Conservation (phyloP, 1,140 invertebrate species). For the Asbolus verrucosus region DNA sequence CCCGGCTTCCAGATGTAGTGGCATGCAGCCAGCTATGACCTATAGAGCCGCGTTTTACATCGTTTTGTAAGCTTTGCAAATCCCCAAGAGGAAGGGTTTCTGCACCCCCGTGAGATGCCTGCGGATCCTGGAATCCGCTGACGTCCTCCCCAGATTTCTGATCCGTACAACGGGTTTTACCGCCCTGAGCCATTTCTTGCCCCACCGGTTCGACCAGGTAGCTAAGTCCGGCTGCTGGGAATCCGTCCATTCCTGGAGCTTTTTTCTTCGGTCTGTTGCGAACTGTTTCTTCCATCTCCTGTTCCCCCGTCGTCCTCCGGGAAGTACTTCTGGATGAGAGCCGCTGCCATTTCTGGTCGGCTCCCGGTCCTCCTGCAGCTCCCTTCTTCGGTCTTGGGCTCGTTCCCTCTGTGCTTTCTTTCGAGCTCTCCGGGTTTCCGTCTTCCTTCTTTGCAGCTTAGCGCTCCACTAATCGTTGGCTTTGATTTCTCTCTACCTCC, state of each 20-base stretch:
- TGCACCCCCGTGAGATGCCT: background rate
- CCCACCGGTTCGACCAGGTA: constrained; percentile 6
- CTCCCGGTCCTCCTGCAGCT: too few relatives aligned
- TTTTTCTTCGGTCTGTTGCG: constrained; percentile 13
- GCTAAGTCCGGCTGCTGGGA: constrained; percentile 10
- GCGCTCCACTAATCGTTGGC: background rate
- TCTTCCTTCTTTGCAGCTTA: background rate
- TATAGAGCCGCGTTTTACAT: constrained; percentile 29
- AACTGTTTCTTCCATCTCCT: constrained; percentile 7
- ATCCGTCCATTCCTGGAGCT: constrained; percentile 39
- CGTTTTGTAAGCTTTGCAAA: constrained; percentile 36
- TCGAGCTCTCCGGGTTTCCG: background rate
- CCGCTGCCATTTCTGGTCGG: background rate
- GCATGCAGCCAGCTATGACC: constrained; percentile 42
- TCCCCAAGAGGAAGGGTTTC: constrained; percentile 18
- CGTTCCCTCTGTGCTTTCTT: background rate
- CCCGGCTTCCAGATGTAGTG: constrained; percentile 40
- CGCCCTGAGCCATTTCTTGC: constrained; percentile 7
- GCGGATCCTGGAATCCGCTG: background rate
- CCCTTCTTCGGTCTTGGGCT: background rate
- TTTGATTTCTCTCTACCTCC: background rate
- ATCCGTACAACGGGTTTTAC: constrained; percentile 39
- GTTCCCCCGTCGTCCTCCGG: constrained; percentile 16
- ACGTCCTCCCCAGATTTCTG: constrained; percentile 28
- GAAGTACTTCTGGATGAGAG: constrained; percentile 38